A percentile compares a stretch with the other conserved stretches of the same genome.
Evolutionary conservation across 2,113 vertebrate genomes (phyloP).

Genomic region (Elephantulus edwardii): DNA sequence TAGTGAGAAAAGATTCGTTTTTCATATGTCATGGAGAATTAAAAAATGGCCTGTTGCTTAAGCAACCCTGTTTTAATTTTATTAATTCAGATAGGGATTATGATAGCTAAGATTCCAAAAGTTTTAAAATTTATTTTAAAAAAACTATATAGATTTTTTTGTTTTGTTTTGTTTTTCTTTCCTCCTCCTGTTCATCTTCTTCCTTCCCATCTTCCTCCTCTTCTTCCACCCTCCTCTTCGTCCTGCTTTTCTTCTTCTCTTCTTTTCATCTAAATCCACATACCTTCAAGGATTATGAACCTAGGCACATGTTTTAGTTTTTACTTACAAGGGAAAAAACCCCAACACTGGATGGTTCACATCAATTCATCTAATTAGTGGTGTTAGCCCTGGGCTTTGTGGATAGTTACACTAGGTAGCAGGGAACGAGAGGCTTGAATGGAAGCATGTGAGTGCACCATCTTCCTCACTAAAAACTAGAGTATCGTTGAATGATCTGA

Average conservation of each 20-base stretch:
- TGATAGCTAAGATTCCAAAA: constrained; percentile 8
- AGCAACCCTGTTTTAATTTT: neutral
- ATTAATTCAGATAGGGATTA: neutral
- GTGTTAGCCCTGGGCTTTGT: neutral
- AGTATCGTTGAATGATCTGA: neutral
- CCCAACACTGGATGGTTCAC: neutral
- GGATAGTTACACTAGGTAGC: neutral
- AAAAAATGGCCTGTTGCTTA: neutral
- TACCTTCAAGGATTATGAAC: no score
- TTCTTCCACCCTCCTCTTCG: no score
- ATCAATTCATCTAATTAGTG: neutral
- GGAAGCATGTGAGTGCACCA: neutral
- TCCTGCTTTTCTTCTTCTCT: no score
- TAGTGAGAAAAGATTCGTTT: neutral
- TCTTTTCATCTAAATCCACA: no score
- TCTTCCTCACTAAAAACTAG: neutral
- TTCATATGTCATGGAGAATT: neutral
- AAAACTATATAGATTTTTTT: no score
- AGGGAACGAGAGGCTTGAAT: no score
- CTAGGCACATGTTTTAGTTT: no score
- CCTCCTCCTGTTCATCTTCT: no score
- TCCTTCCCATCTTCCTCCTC: no score
- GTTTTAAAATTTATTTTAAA: neutral
- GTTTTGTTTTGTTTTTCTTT: no score
- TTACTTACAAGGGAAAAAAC: neutral